Conservation (phyloP, 1,140 invertebrate genomes). For the Zaprionus inermis region DNA sequence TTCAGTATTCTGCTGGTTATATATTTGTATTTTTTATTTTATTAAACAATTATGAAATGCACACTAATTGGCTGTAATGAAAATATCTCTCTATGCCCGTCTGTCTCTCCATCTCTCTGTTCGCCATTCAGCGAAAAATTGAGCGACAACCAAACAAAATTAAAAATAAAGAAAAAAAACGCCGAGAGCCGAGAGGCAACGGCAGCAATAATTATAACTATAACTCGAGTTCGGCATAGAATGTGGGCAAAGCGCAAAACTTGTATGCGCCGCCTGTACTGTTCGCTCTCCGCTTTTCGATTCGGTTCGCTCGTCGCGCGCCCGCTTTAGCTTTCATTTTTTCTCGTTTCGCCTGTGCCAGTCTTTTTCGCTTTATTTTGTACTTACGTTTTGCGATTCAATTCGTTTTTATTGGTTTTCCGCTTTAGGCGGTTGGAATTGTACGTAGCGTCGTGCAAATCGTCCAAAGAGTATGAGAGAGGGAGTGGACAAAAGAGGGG, state of each 20-base stretch:
- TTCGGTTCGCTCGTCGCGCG: constrained; percentile 41
- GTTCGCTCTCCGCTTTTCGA: constrained; percentile 44
- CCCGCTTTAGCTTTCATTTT: constrained; percentile 74
- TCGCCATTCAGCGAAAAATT: constrained; percentile 46
- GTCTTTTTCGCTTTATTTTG: constrained; percentile 80
- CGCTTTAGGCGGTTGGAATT: constrained; percentile 77
- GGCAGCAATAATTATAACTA: constrained; percentile 81
- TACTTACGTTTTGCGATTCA: constrained; percentile 83
- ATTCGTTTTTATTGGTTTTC: constrained; percentile 83
- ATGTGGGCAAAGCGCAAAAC: constrained; percentile 78
- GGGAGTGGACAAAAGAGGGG: constrained; percentile 18
- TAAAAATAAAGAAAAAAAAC: constrained; percentile 77
- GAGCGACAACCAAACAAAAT: constrained; percentile 76
- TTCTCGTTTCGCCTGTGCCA: constrained; percentile 58
- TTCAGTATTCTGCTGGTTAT: constrained; percentile 4
- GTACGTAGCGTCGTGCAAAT: constrained; percentile 75
- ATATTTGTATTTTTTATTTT: constrained; percentile 56
- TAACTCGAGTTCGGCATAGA: constrained; percentile 80
- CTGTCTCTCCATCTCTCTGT: constrained; percentile 12
- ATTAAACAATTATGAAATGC: constrained; percentile 84
- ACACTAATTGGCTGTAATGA: constrained; percentile 83
- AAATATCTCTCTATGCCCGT: constrained; percentile 64
- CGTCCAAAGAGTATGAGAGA: constrained; percentile 33
- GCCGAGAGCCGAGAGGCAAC: constrained; percentile 45
- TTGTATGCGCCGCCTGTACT: constrained; percentile 80